phyloP scores from a whole-genome alignment of 2,888 invertebrate species.

The Lasioglossum figueresi region DNA sequence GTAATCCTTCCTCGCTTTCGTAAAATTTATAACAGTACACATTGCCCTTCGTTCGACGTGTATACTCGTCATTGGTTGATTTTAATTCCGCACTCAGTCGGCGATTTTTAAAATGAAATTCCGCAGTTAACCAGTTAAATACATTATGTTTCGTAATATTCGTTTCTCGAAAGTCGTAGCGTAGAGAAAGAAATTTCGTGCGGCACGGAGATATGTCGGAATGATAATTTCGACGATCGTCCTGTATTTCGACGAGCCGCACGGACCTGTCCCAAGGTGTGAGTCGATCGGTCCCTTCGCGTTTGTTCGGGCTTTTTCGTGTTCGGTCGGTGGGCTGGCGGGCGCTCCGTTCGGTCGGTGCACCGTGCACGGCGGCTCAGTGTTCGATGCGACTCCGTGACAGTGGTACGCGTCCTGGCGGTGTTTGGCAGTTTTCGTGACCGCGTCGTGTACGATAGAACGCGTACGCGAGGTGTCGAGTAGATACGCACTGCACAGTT shows the following conservation, averaged over 20 bases:
- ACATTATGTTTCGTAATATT: too few species aligned
- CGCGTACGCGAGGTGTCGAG: conserved; percentile 46
- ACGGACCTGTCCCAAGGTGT: conserved; percentile 41
- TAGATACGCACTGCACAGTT: conserved; percentile 32
- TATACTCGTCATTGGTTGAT: too few species aligned
- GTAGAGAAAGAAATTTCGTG: neutral
- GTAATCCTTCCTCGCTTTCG: too few species aligned
- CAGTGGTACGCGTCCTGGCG: conserved; percentile 34
- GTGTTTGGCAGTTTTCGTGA: conserved; percentile 14
- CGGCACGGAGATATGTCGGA: neutral
- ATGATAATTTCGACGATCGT: conserved; percentile 11
- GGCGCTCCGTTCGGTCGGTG: conserved; percentile 50
- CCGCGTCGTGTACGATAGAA: conserved; percentile 39
- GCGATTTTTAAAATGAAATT: too few species aligned
- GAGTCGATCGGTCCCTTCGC: conserved; percentile 46
- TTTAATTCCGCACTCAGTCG: too few species aligned
- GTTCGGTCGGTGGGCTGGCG: conserved; percentile 48
- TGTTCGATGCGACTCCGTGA: conserved; percentile 60
- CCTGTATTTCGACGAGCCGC: conserved; percentile 16
- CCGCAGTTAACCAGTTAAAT: too few species aligned
- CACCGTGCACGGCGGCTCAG: conserved; percentile 43
- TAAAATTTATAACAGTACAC: too few species aligned
- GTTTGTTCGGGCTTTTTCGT: conserved; percentile 43
- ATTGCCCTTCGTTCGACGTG: too few species aligned
- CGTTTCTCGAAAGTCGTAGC: neutral